Evolutionary conservation across 2,888 invertebrate species (phyloP).

Genomic region (Cataglyphis rosenhaueri): DNA sequence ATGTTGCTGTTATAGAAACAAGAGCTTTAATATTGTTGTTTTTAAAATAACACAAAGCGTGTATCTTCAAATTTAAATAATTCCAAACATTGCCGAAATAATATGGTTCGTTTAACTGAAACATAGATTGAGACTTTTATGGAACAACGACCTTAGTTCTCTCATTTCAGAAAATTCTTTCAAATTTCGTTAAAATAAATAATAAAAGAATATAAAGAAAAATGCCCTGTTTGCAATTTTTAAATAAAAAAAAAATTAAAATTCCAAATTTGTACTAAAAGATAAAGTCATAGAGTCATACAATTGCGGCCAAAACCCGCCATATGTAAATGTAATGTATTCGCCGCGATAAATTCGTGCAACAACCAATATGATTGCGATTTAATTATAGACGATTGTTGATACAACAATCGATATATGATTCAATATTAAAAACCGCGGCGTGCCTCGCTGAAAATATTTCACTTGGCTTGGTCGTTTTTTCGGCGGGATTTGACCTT

Average conservation of each 20-base stretch:
- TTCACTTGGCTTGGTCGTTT: constrained; percentile 75
- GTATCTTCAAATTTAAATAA: background rate
- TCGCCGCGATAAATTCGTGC: constrained; percentile 74
- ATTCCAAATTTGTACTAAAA: constrained; percentile 36
- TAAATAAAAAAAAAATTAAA: constrained; percentile 3
- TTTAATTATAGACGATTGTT: constrained; percentile 78
- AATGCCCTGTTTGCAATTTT: background rate
- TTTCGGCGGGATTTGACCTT: constrained; percentile 66
- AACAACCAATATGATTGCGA: constrained; percentile 82
- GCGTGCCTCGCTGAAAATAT: constrained; percentile 77
- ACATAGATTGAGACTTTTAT: too few species aligned
- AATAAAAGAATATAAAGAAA: background rate
- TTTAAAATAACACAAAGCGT: background rate
- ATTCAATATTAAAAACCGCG: constrained; percentile 77
- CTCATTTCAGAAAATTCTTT: background rate
- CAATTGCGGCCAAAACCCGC: constrained; percentile 64
- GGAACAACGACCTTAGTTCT: too few species aligned
- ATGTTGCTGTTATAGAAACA: background rate
- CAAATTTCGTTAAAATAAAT: background rate
- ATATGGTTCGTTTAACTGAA: too few species aligned
- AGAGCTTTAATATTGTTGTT: background rate
- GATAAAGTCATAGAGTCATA: constrained; percentile 32
- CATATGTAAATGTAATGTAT: constrained; percentile 61
- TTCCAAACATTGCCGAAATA: background rate
- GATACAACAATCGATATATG: constrained; percentile 80